Conservation (phyloP, 2,888 invertebrate species). For the Drosophila sordidula region DNA sequence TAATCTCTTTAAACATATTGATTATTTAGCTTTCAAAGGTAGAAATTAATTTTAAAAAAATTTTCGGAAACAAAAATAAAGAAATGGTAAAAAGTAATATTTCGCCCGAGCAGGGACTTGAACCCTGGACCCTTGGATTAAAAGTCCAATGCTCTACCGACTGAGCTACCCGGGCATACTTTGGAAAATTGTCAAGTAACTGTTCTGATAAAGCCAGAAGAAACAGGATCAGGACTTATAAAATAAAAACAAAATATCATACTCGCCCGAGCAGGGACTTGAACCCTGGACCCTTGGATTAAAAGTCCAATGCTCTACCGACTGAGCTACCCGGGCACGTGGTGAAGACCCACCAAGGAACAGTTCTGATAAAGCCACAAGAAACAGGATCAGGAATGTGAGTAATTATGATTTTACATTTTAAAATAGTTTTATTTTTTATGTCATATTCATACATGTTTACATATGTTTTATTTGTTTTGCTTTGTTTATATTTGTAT, state of each 20-base stretch:
- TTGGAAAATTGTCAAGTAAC: neutral
- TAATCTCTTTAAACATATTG: too few species aligned
- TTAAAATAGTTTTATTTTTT: conserved; percentile 79
- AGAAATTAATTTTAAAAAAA: too few species aligned
- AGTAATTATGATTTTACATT: conserved; percentile 38
- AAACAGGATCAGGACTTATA: too few species aligned
- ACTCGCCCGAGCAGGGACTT: conserved; percentile 85
- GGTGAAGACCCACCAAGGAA: neutral
- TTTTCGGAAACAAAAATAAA: too few species aligned
- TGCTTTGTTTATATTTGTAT: conserved; percentile 69
- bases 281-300: conserved; percentile 86
- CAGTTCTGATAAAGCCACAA: conserved; percentile 11
- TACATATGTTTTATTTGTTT: conserved; percentile 66
- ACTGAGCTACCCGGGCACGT: conserved; percentile 85
- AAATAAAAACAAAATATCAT: too few species aligned
- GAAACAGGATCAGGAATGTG: conserved; percentile 22
- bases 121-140: conserved; percentile 86
- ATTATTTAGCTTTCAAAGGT: too few species aligned
- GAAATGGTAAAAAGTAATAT: too few species aligned
- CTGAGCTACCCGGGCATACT: conserved; percentile 85
- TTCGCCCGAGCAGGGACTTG: conserved; percentile 85
- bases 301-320: conserved; percentile 86
- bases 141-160: conserved; percentile 86
- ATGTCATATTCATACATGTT: conserved; percentile 76
- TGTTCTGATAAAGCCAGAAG: conserved; percentile 6